Conservation (phyloP, 1,140 invertebrate genomes). For the Brachionus sp. region DNA sequence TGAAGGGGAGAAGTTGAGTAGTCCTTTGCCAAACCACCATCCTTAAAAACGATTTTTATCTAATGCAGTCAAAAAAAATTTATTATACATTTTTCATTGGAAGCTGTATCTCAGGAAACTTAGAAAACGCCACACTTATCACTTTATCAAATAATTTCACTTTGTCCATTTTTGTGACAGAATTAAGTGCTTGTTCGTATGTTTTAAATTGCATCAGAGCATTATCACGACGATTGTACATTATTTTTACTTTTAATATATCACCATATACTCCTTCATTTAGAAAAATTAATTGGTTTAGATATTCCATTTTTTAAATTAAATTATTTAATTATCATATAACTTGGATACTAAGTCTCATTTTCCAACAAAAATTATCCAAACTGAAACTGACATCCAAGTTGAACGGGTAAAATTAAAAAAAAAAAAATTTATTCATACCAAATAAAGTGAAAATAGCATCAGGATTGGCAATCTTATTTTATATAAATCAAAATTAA, state of each 20-base stretch:
- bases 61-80: background rate
- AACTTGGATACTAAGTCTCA: background rate
- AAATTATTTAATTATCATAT: background rate
- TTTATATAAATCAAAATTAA: background rate
- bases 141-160: slow-evolving; percentile 90
- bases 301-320: no score
- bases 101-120: slow-evolving; percentile 94
- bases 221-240: slow-evolving; percentile 99
- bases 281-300: background rate
- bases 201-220: slow-evolving; percentile 97
- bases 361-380: background rate
- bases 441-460: slow-evolving; percentile 99
- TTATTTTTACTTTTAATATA: slow-evolving; percentile 97
- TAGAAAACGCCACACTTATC: slow-evolving; percentile 92
- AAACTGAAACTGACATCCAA: background rate
- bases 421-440: slow-evolving; percentile 35
- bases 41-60: slow-evolving; percentile 57
- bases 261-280: slow-evolving; percentile 81
- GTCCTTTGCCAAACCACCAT: slow-evolving; percentile 94
- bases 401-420: background rate
- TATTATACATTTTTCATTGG: slow-evolving; percentile 83
- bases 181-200: slow-evolving; percentile 89
- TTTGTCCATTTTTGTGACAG: slow-evolving; percentile 80
- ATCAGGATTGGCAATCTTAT: slow-evolving; percentile 67
- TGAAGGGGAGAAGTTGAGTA: slow-evolving; percentile 92